Evolutionary conservation across 2,888 invertebrate species (phyloP), one percentile per base, ranked within the genome.

Genomic region (Allolobophora icterica): DNA sequence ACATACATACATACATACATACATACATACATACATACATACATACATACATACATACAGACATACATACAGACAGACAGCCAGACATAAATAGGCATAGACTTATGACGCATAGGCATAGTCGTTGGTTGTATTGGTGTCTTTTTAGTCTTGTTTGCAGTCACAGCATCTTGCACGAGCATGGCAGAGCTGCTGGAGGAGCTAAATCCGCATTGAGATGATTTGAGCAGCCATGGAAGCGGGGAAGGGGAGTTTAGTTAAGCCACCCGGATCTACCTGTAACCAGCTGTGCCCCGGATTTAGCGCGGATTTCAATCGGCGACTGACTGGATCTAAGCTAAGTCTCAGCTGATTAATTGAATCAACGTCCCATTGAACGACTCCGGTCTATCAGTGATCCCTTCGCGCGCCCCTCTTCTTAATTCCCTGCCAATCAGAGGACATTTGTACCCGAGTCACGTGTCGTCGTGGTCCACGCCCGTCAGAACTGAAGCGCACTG

Each of bases 381-480:
- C 87, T 87, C 87, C 0, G 34, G 35, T 87, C 87, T 24, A 35
- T 87, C 34, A 87, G 24, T 87, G 35, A 35, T 24, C 87, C 35
- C 35, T 35, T 38, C 87, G n/a, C 24, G 17, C 87, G 35, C 34
- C 35, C 84, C 87, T 38, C 34, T 35, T 38, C 87, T 38, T 38
- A 87, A 87, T 38, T 33, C 87, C 87, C 33, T 38, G 87, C 87
- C 87, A 38, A 38, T 87, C 87, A 87, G 87, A 34, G 24, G 87
- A 52, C 87, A 87, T 87, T 24, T 87, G 35, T 17, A 38, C 87
- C 35, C 35, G 35, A 33, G 87, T 87, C 87, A 87, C 87, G 87
- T 87, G 87, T 34, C 38, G 1, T n/a, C 71, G 8, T 71, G 71
- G 71, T 71, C 71, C 30, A 0, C n/a, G 30, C n/a, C 71, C n/a